Percentiles rank a stretch among this genome's conserved stretches.
Conservation (phyloP, 2,113 vertebrate genomes). For the Chloropsis hardwickii region DNA sequence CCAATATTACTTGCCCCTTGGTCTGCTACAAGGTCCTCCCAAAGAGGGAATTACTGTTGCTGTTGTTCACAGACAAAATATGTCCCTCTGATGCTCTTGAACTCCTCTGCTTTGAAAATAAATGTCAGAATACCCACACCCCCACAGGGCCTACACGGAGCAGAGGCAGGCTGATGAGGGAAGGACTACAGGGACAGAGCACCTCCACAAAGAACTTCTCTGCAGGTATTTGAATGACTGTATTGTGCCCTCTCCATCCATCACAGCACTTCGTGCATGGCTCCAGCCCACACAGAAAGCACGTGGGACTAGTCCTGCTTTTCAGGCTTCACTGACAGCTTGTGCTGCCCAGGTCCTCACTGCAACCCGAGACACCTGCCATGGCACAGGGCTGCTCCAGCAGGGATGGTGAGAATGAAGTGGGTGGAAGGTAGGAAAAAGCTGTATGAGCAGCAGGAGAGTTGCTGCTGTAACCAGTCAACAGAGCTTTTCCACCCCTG, state of each 20-base stretch:
- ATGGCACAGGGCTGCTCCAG: not conserved
- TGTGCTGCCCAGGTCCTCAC: not conserved
- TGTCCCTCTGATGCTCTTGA: not conserved
- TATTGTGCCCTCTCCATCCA: not conserved
- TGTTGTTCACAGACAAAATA: not conserved
- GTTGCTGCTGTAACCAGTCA: not conserved
- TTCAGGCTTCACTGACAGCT: not conserved
- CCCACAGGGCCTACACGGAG: rapidly evolving
- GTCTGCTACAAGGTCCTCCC: not conserved
- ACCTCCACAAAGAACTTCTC: not conserved
- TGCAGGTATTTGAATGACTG: not conserved
- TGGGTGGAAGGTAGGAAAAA: not conserved
- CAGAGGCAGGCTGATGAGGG: not conserved
- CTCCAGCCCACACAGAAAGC: not conserved
- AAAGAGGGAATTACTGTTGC: not conserved
- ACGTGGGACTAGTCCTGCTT: not conserved
- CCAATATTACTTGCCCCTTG: not conserved
- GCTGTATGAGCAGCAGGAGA: not conserved
- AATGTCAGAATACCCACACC: not conserved
- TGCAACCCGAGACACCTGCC: not conserved
- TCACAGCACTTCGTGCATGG: not conserved
- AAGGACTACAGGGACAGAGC: not conserved
- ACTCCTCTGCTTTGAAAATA: not conserved
- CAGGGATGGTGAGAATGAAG: not conserved
- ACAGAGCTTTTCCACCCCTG: not conserved